phyloP scores from a whole-genome alignment of 1,140 invertebrate genomes.

The Agrilus planipennis region DNA sequence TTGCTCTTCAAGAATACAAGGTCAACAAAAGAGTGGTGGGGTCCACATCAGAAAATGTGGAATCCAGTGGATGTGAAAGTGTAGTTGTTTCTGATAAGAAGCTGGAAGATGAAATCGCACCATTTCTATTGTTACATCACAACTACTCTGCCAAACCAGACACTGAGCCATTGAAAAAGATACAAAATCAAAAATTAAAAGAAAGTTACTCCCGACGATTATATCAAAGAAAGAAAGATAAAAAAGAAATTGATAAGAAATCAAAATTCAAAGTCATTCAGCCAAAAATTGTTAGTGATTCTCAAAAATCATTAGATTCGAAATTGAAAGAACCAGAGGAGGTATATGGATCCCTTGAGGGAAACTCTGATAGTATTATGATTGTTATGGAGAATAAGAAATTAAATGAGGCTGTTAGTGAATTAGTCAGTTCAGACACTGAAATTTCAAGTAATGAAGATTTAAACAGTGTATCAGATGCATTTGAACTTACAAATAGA shows the following conservation, averaged over 20 bases:
- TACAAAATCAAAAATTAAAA: not conserved
- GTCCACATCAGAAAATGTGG: slow-evolving; percentile 64
- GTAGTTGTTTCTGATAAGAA: slow-evolving; percentile 13
- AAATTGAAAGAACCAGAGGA: slow-evolving; percentile 21
- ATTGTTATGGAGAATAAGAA: slow-evolving; percentile 51
- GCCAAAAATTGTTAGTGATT: slow-evolving; percentile 25
- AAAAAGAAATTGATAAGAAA: slow-evolving; percentile 21
- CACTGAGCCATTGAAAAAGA: slow-evolving; percentile 6
- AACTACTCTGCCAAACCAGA: slow-evolving; percentile 27
- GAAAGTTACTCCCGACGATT: not conserved
- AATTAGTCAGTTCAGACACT: slow-evolving; percentile 11
- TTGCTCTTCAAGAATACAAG: slow-evolving; percentile 31
- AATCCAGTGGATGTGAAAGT: slow-evolving; percentile 52
- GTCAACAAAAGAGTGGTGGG: slow-evolving; percentile 56
- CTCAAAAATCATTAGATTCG: slow-evolving; percentile 17
- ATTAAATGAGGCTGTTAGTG: slow-evolving; percentile 38
- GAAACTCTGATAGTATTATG: slow-evolving; percentile 57
- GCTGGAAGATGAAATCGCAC: slow-evolving; percentile 22
- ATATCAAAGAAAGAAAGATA: slow-evolving; percentile 15
- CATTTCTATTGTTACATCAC: slow-evolving; percentile 30
- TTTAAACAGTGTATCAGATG: not conserved
- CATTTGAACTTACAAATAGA: not conserved
- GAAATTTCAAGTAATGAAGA: not conserved
- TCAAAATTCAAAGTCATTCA: slow-evolving; percentile 28
- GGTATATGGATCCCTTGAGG: slow-evolving; percentile 56